phyloP scores from a whole-genome alignment of 2,797 vertebrate genomes.

The Poeciliopsis paucimaculata region DNA sequence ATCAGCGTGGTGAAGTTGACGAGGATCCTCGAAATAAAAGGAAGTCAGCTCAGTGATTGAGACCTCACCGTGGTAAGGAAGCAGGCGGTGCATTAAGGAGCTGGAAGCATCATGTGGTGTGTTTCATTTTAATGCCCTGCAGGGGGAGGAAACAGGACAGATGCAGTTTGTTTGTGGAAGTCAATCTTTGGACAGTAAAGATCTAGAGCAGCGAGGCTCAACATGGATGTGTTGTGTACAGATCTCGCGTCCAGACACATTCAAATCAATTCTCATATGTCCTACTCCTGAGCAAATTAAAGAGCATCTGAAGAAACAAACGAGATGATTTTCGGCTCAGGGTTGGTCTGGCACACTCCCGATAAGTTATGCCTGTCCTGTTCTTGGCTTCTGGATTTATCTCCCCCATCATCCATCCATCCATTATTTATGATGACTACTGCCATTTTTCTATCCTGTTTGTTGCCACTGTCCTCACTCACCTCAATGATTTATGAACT shows the following conservation, averaged over 20 bases:
- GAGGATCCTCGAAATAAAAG: conserved; percentile 45
- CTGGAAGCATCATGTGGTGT: conserved; percentile 23
- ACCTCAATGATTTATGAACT: conserved; percentile 77
- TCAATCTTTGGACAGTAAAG: conserved; percentile 4
- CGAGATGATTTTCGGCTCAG: not conserved
- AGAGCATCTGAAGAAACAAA: conserved; percentile 11
- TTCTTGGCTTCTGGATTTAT: conserved; percentile 63
- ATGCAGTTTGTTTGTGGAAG: conserved; percentile 16
- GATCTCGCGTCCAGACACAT: conserved; percentile 15
- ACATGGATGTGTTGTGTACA: not conserved
- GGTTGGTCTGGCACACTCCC: conserved; percentile 16
- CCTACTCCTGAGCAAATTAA: conserved; percentile 18
- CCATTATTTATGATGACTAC: conserved; percentile 76
- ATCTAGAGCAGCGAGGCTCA: not conserved
- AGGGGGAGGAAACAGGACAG: conserved; percentile 8
- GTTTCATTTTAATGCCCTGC: conserved; percentile 36
- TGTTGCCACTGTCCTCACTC: conserved; percentile 55
- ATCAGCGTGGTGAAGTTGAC: conserved; percentile 66
- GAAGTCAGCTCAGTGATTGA: conserved; percentile 52
- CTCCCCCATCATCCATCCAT: conserved; percentile 66
- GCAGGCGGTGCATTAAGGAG: conserved; percentile 54
- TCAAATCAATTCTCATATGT: conserved; percentile 11
- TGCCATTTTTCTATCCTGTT: conserved; percentile 39
- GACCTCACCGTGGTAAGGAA: conserved; percentile 52
- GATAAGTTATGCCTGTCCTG: conserved; percentile 55